These are phyloP conservation scores for Oplegnathus fasciatus DNA, from an alignment of 2,113 vertebrate species.

Conservation along the genomic window DNA sequence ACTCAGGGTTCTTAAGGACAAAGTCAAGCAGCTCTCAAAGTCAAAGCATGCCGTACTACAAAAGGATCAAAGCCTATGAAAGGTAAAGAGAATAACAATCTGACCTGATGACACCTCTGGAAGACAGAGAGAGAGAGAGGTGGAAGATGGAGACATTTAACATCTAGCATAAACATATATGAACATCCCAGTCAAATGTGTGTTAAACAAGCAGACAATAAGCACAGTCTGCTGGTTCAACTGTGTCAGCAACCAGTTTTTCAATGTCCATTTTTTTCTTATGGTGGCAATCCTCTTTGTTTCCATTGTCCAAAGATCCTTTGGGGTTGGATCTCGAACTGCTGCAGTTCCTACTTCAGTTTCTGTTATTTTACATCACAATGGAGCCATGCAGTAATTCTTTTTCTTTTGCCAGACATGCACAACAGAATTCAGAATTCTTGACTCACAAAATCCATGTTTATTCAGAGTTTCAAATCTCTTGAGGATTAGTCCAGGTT, in stretches of 20 bases:
- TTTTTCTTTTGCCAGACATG: background rate
- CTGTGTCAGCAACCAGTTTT: background rate
- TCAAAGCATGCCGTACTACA: constrained; percentile 25
- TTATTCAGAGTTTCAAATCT: background rate
- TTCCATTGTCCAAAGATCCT: background rate
- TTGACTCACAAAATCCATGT: background rate
- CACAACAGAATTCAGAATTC: background rate
- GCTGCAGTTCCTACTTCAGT: background rate
- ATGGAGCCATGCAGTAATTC: background rate
- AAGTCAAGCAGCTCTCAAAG: constrained; percentile 55
- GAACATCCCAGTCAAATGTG: background rate
- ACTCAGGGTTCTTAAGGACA: constrained; percentile 31
- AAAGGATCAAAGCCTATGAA: constrained; percentile 37
- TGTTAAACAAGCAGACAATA: constrained; percentile 1
- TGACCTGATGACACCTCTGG: constrained; percentile 26
- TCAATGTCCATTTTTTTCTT: background rate
- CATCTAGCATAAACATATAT: background rate
- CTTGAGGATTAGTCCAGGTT: background rate
- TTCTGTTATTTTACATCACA: constrained; percentile 5
- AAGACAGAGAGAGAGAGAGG: background rate
- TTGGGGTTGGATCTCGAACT: background rate
- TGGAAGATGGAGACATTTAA: background rate
- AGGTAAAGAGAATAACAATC: constrained; percentile 18
- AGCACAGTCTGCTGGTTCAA: background rate
- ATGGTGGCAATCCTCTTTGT: background rate